Base-by-base conservation (phyloP, 2,113 vertebrate species). In the Cinclus mexicanus region DNA sequence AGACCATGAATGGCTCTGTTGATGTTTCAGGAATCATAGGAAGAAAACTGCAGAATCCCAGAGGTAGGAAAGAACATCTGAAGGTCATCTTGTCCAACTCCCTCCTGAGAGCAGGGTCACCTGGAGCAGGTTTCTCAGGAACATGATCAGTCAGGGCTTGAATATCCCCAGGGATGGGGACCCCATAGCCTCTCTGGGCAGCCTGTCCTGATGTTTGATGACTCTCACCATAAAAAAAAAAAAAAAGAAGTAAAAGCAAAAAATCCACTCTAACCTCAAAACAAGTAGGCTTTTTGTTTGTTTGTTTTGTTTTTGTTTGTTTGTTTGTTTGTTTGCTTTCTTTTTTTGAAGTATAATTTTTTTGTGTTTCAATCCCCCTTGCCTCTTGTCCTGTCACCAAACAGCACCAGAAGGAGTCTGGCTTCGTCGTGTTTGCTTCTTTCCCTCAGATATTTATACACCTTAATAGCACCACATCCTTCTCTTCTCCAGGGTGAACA, bases 391-490 rank as follows among this genome's bases (percentile, higher is more conserved):
- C 57, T 71, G n/a, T 60, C 56, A 31, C 11, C n/a, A 39, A n/a
- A 13, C 25, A 79, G 25, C 22, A 44, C 14, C 6, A 9, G 31
- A 35, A 55, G 37, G 28, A 68, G 3, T 33, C 21, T 72, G 74
- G 7, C 25, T 84, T 44, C 20, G 6, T 37, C 0, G 0, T n/a
- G 9, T 69, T 92, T 64, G 1, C 26, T 39, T 57, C 18, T 31
- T 80, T 39, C 26, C 6, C 3, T 61, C 33, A 39, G 10, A 14
- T 47, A 33, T 53, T 77, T 35, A 16, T 12, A 11, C 8, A 41
- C 4, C 2, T 59, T 20, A 64, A 41, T 53, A 12, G 5, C 11
- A 12, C 8, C 35, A 5, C 49, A 65, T 26, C 22, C 39, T 84
- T 46, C 10, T 71, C 24, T 39, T 87, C 59, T 83, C 18, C 87